These are phyloP conservation scores for Gryon sp. DNA, from an alignment of 1,140 invertebrate species.

Conservation along the genomic window DNA sequence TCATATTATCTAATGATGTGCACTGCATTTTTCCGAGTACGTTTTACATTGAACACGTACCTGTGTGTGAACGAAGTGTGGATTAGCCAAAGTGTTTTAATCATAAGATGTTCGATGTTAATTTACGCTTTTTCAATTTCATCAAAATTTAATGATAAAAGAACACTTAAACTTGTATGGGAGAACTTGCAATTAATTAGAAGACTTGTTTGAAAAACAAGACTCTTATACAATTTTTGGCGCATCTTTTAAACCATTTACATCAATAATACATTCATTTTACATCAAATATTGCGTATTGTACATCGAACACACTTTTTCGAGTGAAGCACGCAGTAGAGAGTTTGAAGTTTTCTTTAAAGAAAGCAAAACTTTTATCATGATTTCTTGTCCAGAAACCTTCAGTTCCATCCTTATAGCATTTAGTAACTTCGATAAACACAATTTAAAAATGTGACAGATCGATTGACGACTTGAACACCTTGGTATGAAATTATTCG, in stretches of 20 bases:
- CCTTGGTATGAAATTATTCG: slow-evolving; percentile 12
- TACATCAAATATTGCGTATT: slow-evolving; percentile 46
- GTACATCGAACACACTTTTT: slow-evolving; percentile 68
- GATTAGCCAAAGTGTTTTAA: slow-evolving; percentile 61
- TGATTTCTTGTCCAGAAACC: not conserved
- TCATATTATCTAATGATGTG: slow-evolving; percentile 55
- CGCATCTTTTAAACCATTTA: too few relatives aligned
- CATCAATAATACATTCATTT: not conserved
- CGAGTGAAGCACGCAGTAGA: slow-evolving; percentile 73
- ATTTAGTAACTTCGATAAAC: slow-evolving; percentile 34
- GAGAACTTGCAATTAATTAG: not conserved
- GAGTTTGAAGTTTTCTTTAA: slow-evolving; percentile 44
- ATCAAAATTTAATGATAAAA: not conserved
- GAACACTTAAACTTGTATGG: not conserved
- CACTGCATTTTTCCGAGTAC: slow-evolving; percentile 67
- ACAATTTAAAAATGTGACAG: slow-evolving; percentile 33
- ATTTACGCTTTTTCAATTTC: slow-evolving; percentile 55
- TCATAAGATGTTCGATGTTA: slow-evolving; percentile 66
- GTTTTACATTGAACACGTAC: slow-evolving; percentile 60
- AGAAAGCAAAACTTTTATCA: slow-evolving; percentile 18
- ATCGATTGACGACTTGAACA: slow-evolving; percentile 38
- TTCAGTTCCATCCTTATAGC: slow-evolving; percentile 1
- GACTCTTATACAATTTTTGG: not conserved
- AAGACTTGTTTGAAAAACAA: not conserved
- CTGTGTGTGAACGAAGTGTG: slow-evolving; percentile 65